Evolutionary conservation across 2,113 vertebrate species (phyloP).

Genomic region (Cephalopholis sonnerati): DNA sequence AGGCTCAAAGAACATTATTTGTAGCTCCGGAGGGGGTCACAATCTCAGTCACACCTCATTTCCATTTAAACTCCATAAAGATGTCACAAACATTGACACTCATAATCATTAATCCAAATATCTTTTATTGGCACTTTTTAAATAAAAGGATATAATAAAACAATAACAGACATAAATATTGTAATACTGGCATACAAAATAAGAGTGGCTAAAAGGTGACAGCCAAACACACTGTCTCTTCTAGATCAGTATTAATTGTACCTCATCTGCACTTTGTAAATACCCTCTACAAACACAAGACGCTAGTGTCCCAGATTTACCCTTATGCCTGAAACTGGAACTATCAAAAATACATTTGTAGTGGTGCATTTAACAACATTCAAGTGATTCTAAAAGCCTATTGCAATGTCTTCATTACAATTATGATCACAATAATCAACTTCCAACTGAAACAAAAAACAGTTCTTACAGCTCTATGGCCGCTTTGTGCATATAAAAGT

Average conservation of each 20-base stretch:
- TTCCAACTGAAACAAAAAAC: slow-evolving; percentile 29
- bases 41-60: too few relatives aligned
- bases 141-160: slow-evolving; percentile 67
- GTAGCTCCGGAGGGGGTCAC: too few relatives aligned
- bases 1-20: too few relatives aligned
- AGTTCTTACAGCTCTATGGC: slow-evolving; percentile 46
- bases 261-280: slow-evolving; percentile 38
- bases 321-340: slow-evolving; percentile 34
- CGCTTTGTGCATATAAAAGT: slow-evolving; percentile 71
- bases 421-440: slow-evolving; percentile 52
- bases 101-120: slow-evolving; percentile 34
- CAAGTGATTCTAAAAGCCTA: slow-evolving; percentile 66
- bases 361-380: slow-evolving; percentile 58
- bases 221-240: slow-evolving; percentile 37
- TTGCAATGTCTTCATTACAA: slow-evolving; percentile 54
- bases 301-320: slow-evolving; percentile 41
- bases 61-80: too few relatives aligned
- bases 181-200: slow-evolving; percentile 63
- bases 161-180: slow-evolving; percentile 66
- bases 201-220: slow-evolving; percentile 45
- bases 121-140: slow-evolving; percentile 77
- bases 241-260: slow-evolving; percentile 38
- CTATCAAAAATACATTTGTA: slow-evolving; percentile 59
- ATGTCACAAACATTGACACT: background rate
- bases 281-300: slow-evolving; percentile 35